Conservation (phyloP, 1,140 invertebrate species). For the Chrysomallon squamiferum region DNA sequence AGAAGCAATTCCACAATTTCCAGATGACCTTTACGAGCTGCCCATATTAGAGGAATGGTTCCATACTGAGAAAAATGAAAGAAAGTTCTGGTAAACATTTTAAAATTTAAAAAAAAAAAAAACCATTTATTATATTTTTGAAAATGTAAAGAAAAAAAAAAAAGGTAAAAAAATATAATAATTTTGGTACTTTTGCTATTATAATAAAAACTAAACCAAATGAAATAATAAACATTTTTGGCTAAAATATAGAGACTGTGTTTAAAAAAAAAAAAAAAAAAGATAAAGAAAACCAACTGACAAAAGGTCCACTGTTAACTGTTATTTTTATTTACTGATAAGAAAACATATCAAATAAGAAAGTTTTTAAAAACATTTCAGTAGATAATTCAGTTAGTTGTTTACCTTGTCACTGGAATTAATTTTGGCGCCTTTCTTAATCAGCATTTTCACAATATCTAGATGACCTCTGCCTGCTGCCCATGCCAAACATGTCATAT, state of each 20-base stretch:
- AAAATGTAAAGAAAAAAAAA: not conserved
- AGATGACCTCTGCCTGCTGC: conserved; percentile 88
- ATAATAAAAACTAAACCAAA: too few relatives aligned
- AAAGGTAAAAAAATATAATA: not conserved
- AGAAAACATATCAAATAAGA: too few relatives aligned
- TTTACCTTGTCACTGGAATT: conserved; percentile 88
- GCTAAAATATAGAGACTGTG: too few relatives aligned
- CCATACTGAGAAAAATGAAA: conserved; percentile 74
- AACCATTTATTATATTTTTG: not conserved
- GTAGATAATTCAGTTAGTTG: too few relatives aligned
- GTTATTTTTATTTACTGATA: too few relatives aligned
- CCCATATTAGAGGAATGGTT: conserved; percentile 96
- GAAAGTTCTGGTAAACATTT: not conserved
- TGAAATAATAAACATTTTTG: too few relatives aligned
- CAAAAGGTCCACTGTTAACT: too few relatives aligned
- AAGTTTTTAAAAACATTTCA: too few relatives aligned
- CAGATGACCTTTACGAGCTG: conserved; percentile 80
- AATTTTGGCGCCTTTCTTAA: conserved; percentile 86
- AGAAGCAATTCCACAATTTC: conserved; percentile 86
- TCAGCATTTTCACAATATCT: conserved; percentile 82
- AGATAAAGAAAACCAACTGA: too few relatives aligned
- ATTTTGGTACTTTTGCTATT: not conserved
- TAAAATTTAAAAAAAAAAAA: not conserved
- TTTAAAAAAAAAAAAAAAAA: too few relatives aligned
- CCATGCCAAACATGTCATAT: conserved; percentile 93